These are phyloP conservation scores for Zygothrica quintamaculata DNA, from an alignment of 2,888 invertebrate species.

Conservation along the genomic window DNA sequence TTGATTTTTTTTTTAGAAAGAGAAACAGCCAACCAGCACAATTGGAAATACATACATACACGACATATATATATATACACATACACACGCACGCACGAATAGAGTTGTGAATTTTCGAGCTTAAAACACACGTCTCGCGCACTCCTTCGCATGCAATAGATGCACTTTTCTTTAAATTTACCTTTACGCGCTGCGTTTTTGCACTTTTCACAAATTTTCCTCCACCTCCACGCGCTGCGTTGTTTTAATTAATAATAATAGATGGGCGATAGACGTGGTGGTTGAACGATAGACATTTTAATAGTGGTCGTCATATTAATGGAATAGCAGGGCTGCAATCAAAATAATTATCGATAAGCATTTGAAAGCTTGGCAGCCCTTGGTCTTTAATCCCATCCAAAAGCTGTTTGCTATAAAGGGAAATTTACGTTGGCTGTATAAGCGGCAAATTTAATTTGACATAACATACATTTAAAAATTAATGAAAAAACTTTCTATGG, in stretches of 20 bases:
- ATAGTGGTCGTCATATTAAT: constrained; percentile 30
- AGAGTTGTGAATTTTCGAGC: constrained; percentile 61
- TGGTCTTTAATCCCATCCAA: fast-evolving
- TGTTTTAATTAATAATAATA: constrained; percentile 65
- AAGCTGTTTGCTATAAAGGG: constrained; percentile 14
- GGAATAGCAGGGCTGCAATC: constrained; percentile 18
- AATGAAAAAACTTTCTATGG: neutral
- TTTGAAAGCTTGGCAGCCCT: constrained; percentile 20
- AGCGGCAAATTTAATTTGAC: constrained; percentile 3
- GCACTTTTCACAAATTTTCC: constrained; percentile 64
- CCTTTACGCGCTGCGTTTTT: constrained; percentile 58
- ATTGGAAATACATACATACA: constrained; percentile 71
- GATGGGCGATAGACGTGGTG: constrained; percentile 59
- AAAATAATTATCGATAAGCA: constrained; percentile 13
- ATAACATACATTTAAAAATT: neutral
- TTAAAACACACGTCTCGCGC: constrained; percentile 58
- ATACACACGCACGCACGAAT: constrained; percentile 43
- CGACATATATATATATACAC: constrained; percentile 44
- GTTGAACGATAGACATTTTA: constrained; percentile 37
- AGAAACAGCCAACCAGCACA: constrained; percentile 66
- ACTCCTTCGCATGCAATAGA: constrained; percentile 40
- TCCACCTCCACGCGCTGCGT: constrained; percentile 64
- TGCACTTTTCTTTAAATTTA: constrained; percentile 51
- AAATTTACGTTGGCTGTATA: neutral
- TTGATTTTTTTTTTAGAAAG: constrained; percentile 52